Evolutionary conservation across 2,888 invertebrate species (phyloP), one percentile per base, ranked within the genome.

Genomic region (Eupeodes luniger): DNA sequence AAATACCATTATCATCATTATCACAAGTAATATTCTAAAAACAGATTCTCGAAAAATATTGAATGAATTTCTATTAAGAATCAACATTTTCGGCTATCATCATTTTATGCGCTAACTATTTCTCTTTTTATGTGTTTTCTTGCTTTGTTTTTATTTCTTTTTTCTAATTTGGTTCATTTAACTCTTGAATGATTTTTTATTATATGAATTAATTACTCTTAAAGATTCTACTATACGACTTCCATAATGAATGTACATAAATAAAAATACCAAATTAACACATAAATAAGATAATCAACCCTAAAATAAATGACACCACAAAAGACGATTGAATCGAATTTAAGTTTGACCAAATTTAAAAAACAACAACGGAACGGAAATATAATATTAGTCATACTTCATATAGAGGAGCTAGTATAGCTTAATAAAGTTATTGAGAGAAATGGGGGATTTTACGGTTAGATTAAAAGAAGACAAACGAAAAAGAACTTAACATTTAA

Each of bases 241-340:
- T 34, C 27, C 27, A 59, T 14, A 59, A 59, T 34, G 14, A 34
- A 27, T 3, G 57, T 40, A 40, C 27, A 59, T 59, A 6, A 27
- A 59, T 3, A 34, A 59, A 34, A 14, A 59, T 59, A 59, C 9
- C 40, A 40, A 14, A 14, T 14, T 51, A 51, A 10, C 12, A 61
- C 10, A 36, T 40, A 61, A 61, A 36, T 40, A 14, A 61, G 5
- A 57, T 27, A 59, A 59, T 59, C 34, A 59, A 59, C 57, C 57
- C 57, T 7, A 59, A 59, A 59, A 6, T 59, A 5, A 59, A 6
- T 59, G 2, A 59, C 12, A 34, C 12, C 57, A 14, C 12, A 51
- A 61, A 40, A 61, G 9, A 9, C n/a, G 36, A 36, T 59, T 14
- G 7, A 34, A 59, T 40, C 27, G 14, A 61, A n/a, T 61, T 16